phyloP scores from a whole-genome alignment of 1,140 invertebrate species.

The Oppia nitens region DNA sequence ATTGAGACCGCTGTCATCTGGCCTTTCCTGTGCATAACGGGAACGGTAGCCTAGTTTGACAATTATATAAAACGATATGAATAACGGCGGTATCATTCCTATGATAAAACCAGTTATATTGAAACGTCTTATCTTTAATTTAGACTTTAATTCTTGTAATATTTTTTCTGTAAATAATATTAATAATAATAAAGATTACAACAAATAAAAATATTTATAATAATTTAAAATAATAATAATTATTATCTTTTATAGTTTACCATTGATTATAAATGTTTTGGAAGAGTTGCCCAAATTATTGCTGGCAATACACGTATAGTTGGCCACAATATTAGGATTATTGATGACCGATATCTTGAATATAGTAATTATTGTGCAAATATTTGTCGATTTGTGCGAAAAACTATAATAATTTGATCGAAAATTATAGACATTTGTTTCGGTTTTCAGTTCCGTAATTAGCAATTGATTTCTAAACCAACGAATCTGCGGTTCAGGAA shows the following conservation, averaged over 20 bases:
- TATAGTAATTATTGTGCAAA: background rate
- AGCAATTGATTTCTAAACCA: background rate
- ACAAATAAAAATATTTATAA: background rate
- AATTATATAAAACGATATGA: conserved; percentile 24
- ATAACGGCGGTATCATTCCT: conserved; percentile 22
- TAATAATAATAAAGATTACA: background rate
- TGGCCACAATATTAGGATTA: background rate
- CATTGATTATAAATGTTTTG: background rate
- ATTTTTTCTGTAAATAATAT: background rate
- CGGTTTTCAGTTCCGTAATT: background rate
- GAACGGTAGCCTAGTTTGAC: conserved; percentile 23
- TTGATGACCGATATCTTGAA: background rate
- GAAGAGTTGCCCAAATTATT: background rate
- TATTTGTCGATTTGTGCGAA: background rate
- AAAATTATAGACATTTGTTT: background rate
- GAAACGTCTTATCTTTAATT: conserved; percentile 16
- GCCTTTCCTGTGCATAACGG: conserved; percentile 17
- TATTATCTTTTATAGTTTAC: background rate
- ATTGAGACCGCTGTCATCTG: conserved; percentile 17
- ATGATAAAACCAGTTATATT: conserved; percentile 23
- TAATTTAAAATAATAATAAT: background rate
- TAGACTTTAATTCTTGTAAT: background rate
- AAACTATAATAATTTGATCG: background rate
- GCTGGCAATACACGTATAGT: background rate
- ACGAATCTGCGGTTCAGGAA: background rate